phyloP scores from a whole-genome alignment of 2,888 invertebrate species.

The Napeogenes inachia region DNA sequence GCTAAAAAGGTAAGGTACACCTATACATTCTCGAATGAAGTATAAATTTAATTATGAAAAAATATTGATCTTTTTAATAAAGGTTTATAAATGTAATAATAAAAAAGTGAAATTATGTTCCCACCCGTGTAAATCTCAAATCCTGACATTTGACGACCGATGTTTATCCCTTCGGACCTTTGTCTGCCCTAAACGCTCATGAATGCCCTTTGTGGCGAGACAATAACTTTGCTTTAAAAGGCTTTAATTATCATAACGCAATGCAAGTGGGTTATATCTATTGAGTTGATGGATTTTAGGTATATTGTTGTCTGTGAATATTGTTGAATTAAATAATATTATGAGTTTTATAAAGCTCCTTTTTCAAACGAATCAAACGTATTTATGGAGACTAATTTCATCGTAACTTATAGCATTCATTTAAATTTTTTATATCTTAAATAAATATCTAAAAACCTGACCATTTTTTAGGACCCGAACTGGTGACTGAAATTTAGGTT shows the following conservation, averaged over 20 bases:
- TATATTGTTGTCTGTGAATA: neutral
- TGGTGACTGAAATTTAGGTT: too few species aligned
- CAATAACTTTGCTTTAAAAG: conserved; percentile 50
- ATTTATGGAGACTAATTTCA: too few species aligned
- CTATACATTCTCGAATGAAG: too few species aligned
- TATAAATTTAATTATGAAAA: too few species aligned
- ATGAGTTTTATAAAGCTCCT: too few species aligned
- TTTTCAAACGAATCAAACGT: too few species aligned
- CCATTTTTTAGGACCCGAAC: too few species aligned
- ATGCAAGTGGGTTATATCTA: conserved; percentile 10
- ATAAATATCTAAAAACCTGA: too few species aligned
- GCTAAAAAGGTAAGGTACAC: too few species aligned
- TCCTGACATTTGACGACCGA: conserved; percentile 62
- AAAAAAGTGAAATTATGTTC: conserved; percentile 10
- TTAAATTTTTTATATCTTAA: too few species aligned
- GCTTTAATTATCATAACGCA: conserved; percentile 62
- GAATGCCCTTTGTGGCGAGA: conserved; percentile 61
- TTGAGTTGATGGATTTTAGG: conserved; percentile 14
- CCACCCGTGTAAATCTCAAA: conserved; percentile 16
- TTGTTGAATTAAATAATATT: neutral
- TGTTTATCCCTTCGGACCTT: conserved; percentile 66
- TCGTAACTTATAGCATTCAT: too few species aligned
- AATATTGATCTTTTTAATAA: too few species aligned
- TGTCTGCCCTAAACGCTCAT: conserved; percentile 69
- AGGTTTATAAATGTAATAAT: conserved; percentile 13